Percentiles rank a stretch among this genome's conserved stretches.
These are phyloP conservation scores for Enteromius anoplus DNA, from an alignment of 2,797 vertebrate species.

Conservation along the genomic window DNA sequence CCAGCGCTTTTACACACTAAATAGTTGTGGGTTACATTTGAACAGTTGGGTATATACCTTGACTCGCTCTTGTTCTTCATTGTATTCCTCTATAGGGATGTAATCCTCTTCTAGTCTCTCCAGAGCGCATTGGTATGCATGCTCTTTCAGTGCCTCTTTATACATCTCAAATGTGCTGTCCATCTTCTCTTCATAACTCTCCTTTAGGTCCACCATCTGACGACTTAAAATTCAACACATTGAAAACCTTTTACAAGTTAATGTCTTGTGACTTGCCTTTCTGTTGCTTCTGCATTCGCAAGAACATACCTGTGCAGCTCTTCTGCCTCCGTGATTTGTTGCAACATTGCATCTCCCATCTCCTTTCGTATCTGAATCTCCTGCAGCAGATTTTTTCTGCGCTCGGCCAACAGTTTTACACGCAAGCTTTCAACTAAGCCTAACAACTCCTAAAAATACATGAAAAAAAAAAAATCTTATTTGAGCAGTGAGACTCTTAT, in stretches of 20 bases:
- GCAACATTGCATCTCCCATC: conserved; percentile 90
- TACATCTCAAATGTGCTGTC: conserved; percentile 92
- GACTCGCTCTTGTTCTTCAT: conserved; percentile 83
- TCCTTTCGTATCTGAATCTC: conserved; percentile 91
- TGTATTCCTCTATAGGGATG: conserved; percentile 84
- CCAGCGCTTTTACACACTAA: not conserved
- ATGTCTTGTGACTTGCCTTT: not conserved
- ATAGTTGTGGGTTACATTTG: not conserved
- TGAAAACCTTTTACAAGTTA: not conserved
- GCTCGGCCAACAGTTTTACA: conserved; percentile 80
- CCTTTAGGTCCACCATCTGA: conserved; percentile 85
- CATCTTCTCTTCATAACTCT: conserved; percentile 86
- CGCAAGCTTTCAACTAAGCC: conserved; percentile 79
- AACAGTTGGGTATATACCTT: conserved; percentile 70
- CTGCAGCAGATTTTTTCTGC: conserved; percentile 80
- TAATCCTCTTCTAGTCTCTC: conserved; percentile 86
- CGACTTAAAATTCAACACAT: conserved; percentile 68
- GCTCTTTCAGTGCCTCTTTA: conserved; percentile 89
- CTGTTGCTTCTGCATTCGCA: not conserved
- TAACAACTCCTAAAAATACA: conserved; percentile 77
- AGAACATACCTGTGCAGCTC: conserved; percentile 78
- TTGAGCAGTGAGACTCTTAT: not conserved
- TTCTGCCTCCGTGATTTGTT: conserved; percentile 85
- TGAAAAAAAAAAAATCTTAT: not conserved
- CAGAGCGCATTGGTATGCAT: conserved; percentile 86